Percentiles rank a stretch among this genome's conserved stretches.
phyloP scores from a whole-genome alignment of 2,797 vertebrate genomes.

The Euphonia xanthogaster region DNA sequence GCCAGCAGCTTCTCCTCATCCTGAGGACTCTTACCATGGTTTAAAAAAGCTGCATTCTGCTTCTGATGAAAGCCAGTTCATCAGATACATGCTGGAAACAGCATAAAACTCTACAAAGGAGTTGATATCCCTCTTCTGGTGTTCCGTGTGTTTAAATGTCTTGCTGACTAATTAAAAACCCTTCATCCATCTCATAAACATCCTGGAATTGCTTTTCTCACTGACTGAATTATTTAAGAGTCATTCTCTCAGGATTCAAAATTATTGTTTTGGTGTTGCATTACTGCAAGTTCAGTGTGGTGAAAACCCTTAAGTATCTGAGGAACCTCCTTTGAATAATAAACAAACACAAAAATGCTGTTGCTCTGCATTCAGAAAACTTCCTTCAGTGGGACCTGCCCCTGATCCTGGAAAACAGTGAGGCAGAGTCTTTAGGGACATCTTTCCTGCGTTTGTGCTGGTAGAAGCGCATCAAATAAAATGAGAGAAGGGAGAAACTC shows the following conservation, averaged over 20 bases:
- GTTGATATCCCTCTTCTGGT: background rate
- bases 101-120: constrained; percentile 8
- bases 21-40: accelerated
- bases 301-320: background rate
- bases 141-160: background rate
- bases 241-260: background rate
- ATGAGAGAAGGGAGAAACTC: background rate
- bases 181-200: constrained; percentile 48
- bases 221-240: constrained; percentile 35
- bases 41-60: background rate
- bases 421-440: background rate
- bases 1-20: background rate
- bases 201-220: background rate
- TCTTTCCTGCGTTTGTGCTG: background rate
- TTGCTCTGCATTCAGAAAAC: background rate
- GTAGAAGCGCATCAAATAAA: background rate
- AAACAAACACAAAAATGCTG: background rate
- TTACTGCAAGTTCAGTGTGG: background rate
- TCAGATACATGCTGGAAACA: background rate
- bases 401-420: background rate
- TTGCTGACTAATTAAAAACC: constrained; percentile 38
- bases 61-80: background rate
- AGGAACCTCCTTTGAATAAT: background rate
- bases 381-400: background rate
- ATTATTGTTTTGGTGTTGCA: background rate